Conservation (phyloP, 2,113 vertebrate species). For the Engystomops pustulosus region DNA sequence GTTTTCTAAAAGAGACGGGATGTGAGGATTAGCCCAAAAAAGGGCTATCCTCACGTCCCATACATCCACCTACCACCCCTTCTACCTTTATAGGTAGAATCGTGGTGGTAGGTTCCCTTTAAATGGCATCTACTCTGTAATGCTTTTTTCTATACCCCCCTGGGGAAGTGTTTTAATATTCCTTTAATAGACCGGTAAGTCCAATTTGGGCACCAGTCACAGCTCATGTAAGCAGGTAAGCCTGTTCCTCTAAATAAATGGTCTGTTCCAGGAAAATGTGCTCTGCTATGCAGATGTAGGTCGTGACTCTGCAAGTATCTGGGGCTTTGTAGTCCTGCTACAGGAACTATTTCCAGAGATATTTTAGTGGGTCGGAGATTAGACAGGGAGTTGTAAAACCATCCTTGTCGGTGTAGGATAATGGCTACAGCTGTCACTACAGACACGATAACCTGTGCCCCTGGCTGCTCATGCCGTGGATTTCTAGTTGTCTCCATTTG, state of each 20-base stretch:
- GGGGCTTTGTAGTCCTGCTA: conserved; percentile 29
- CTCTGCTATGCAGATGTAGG: conserved; percentile 33
- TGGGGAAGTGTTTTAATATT: too few species aligned
- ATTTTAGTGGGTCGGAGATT: conserved; percentile 43
- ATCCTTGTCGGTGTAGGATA: not conserved
- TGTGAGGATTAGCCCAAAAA: too few species aligned
- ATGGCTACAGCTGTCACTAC: not conserved
- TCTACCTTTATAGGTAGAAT: too few species aligned
- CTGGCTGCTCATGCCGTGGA: too few species aligned
- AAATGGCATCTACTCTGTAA: too few species aligned
- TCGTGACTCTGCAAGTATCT: conserved; percentile 31
- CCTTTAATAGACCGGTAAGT: not conserved
- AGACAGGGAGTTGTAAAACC: conserved; percentile 37
- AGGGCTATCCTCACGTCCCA: too few species aligned
- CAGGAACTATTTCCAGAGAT: conserved; percentile 36
- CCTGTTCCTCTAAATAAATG: not conserved
- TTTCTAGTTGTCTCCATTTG: too few species aligned
- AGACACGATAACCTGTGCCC: not conserved
- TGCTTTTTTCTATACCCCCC: too few species aligned
- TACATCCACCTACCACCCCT: too few species aligned
- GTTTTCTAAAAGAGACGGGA: too few species aligned
- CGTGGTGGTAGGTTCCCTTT: too few species aligned
- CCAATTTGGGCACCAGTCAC: not conserved
- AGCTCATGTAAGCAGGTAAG: not conserved
- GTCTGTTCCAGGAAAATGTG: conserved; percentile 12